phyloP scores from a whole-genome alignment of 1,140 invertebrate genomes.

The Battus philenor region DNA sequence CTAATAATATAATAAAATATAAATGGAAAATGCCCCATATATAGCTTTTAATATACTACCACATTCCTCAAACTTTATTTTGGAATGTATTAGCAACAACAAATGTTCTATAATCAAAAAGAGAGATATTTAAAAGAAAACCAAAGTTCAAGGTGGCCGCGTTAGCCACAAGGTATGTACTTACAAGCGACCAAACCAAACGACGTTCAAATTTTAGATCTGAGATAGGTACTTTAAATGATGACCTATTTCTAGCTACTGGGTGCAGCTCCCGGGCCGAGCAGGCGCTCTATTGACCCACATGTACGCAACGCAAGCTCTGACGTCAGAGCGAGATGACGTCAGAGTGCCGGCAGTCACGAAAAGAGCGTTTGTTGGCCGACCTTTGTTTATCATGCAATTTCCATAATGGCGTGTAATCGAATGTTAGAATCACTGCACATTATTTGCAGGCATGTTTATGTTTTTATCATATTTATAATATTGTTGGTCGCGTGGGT shows the following conservation, averaged over 20 bases:
- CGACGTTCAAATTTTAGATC: no score
- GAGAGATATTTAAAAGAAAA: no score
- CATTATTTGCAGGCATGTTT: not conserved
- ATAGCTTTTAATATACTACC: no score
- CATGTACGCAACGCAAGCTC: conserved; percentile 32
- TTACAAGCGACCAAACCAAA: no score
- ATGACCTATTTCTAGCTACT: conserved; percentile 35
- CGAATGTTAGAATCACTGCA: not conserved
- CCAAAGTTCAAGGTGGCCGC: no score
- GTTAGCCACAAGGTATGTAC: no score
- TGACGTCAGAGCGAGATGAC: conserved; percentile 37
- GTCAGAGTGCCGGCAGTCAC: conserved; percentile 22
- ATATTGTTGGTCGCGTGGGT: not conserved
- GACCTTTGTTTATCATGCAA: conserved; percentile 18
- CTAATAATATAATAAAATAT: no score
- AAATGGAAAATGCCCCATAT: no score
- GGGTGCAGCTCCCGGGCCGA: conserved; percentile 26
- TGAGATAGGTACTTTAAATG: no score
- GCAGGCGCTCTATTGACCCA: conserved; percentile 36
- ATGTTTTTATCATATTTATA: not conserved
- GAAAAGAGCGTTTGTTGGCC: conserved; percentile 8
- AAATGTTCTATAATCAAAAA: no score
- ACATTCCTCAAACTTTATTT: no score
- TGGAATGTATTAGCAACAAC: no score
- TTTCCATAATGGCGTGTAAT: not conserved